Evolutionary conservation across 2,888 invertebrate genomes (phyloP), one percentile per base, ranked within the genome.

Genomic region (Auanema sp.): DNA sequence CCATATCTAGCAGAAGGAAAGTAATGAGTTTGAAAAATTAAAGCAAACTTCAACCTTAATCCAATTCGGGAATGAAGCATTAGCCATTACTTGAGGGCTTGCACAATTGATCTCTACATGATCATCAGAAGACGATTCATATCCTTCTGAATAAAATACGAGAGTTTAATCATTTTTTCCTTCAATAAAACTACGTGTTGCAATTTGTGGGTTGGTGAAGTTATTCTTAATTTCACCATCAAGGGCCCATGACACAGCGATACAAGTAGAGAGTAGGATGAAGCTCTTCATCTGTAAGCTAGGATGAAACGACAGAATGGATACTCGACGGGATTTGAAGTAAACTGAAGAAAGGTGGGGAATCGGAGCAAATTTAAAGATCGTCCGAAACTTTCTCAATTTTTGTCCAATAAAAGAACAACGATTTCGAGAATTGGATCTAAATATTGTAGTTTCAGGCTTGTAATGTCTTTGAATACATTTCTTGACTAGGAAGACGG

Each of bases 41-140:
- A 33, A 33, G 33, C 8, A 8, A 33, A 33, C 33, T 33, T 33
- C 33, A n/a, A 51, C 61, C 40, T 61, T 61, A 23, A 21, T 25
- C 61, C 61, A 61, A 21, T 55, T 55, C 2, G 61, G 12, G 21
- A 55, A 61, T n/a, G 61, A 61, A 40, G n/a, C 33, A 33, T 61
- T 61, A 24, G 16, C 18, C 44, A 47, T 55, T 4, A 47, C 42
- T 1, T 12, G 33, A 10, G 47, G 10, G 14, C 55, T 21, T 12
- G 61, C 61, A 47, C 61, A 61, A 8, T 18, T 33, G 24, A 61
- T 54, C 16, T 55, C 40, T 16, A 61, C 10, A 6, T n/a, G 16
- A 21, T 16, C 18, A 10, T 51, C 60, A 14, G 53, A 53, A 33
- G 33, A 33, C 33, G 18, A 24, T 53, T 25, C 18, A 40, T 24